These are phyloP conservation scores for Centruroides sculpturatus DNA, from an alignment of 1,140 invertebrate species.

Conservation along the genomic window DNA sequence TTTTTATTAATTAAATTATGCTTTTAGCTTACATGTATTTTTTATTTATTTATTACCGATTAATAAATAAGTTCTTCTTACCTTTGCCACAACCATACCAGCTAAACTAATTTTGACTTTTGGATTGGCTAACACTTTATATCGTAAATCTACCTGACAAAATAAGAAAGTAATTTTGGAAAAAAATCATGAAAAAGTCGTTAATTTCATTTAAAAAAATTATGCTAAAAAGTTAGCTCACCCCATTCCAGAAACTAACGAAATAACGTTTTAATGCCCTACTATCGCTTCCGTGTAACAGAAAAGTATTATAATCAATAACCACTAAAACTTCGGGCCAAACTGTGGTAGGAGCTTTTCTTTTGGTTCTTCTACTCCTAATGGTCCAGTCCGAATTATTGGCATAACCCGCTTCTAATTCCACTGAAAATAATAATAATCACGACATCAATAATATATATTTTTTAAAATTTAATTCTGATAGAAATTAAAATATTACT, in stretches of 20 bases:
- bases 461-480: no score
- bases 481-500: no score
- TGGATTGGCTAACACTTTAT: conserved; percentile 78
- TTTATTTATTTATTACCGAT: neutral
- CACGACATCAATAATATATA: no score
- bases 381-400: no score
- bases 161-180: neutral
- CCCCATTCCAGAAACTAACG: conserved; percentile 88
- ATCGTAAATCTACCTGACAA: conserved; percentile 60
- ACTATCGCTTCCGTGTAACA: conserved; percentile 75
- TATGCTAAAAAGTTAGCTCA: conserved; percentile 4
- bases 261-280: conserved; percentile 85
- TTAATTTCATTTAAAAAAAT: neutral
- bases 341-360: conserved; percentile 79
- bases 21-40: neutral
- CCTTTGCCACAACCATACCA: conserved; percentile 87
- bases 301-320: conserved; percentile 77
- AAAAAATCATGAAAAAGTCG: neutral
- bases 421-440: no score
- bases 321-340: conserved; percentile 91
- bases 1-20: neutral
- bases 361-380: conserved; percentile 32
- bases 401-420: no score
- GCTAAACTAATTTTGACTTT: conserved; percentile 87
- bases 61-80: conserved; percentile 36